Evolutionary conservation across 2,888 invertebrate genomes (phyloP).

Genomic region (Stenodera caucasica): DNA sequence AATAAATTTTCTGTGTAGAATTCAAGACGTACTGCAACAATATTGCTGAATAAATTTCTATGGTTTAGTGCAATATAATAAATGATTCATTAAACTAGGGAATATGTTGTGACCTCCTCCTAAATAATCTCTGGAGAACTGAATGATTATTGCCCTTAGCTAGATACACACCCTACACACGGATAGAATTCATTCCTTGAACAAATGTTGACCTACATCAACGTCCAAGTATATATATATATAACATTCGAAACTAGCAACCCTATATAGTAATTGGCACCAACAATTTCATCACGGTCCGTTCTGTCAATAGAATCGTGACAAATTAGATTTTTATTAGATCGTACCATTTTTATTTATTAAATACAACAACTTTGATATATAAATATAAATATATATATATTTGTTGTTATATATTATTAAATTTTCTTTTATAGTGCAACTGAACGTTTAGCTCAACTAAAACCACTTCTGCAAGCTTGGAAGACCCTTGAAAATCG

Average conservation of each 20-base stretch:
- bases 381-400: background rate
- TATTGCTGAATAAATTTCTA: constrained; percentile 16
- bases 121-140: constrained; percentile 30
- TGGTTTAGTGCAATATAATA: constrained; percentile 20
- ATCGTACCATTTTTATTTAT: background rate
- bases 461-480: constrained; percentile 71
- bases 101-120: constrained; percentile 30
- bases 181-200: constrained; percentile 37
- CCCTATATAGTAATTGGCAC: constrained; percentile 24
- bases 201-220: constrained; percentile 41
- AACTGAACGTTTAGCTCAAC: constrained; percentile 69
- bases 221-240: constrained; percentile 14
- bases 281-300: constrained; percentile 24
- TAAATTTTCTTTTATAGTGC: constrained; percentile 60
- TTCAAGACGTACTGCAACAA: background rate
- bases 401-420: constrained; percentile 10
- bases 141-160: constrained; percentile 30
- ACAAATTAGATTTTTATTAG: constrained; percentile 8
- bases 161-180: constrained; percentile 23
- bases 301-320: constrained; percentile 14
- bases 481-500: constrained; percentile 79
- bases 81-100: constrained; percentile 30
- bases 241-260: constrained; percentile 22
- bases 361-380: background rate
- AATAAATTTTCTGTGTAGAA: background rate